Conservation (phyloP, 2,113 vertebrate species). For the Scytalopus superciliaris region DNA sequence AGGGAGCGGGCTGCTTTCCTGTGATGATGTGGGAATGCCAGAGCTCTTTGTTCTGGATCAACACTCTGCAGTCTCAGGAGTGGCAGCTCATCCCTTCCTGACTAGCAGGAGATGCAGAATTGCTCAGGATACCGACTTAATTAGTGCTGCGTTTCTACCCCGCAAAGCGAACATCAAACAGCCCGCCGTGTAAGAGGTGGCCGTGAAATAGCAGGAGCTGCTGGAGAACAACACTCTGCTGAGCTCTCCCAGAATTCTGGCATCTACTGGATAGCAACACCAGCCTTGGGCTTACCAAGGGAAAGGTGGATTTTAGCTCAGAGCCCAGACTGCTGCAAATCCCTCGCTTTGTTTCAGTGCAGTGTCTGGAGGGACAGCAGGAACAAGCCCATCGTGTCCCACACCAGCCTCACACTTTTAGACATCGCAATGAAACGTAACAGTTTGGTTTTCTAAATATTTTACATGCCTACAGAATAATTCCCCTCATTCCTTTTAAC, state of each 20-base stretch:
- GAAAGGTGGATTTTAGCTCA: neutral
- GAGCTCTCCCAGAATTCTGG: neutral
- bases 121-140: neutral
- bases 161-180: neutral
- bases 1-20: neutral
- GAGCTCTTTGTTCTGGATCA: neutral
- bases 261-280: neutral
- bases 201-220: neutral
- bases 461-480: neutral
- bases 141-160: neutral
- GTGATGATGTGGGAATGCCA: neutral
- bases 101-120: neutral
- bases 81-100: neutral
- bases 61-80: neutral
- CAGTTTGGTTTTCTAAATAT: neutral
- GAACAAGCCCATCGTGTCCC: neutral
- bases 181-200: neutral
- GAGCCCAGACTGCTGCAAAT: neutral
- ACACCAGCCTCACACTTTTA: neutral
- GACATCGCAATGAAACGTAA: fast-evolving
- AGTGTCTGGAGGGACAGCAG: neutral
- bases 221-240: neutral
- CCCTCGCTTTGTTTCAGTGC: neutral
- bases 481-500: neutral
- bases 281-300: neutral